phyloP scores from a whole-genome alignment of 2,113 vertebrate species.

The Semnopithecus entellus region DNA sequence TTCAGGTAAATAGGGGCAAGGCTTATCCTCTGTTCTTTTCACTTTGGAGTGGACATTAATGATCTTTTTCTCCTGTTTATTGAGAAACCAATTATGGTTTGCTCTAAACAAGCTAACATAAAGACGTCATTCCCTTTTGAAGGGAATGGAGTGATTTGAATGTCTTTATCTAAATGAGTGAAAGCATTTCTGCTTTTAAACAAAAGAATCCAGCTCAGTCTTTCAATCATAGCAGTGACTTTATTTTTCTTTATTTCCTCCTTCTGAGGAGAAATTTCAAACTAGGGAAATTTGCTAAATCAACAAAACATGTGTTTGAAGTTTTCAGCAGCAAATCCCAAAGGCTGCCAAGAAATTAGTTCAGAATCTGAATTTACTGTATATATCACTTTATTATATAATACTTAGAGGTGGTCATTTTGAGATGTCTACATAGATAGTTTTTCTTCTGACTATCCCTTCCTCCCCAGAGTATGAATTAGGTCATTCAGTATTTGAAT shows the following conservation, averaged over 20 bases:
- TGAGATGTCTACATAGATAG: background rate
- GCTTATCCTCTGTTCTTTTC: background rate
- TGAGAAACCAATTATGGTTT: background rate
- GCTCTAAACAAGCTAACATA: background rate
- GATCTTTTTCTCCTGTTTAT: background rate
- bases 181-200: background rate
- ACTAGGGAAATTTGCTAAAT: background rate
- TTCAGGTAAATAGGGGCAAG: background rate
- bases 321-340: background rate
- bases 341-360: background rate
- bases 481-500: background rate
- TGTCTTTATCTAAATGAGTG: background rate
- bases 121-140: background rate
- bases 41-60: background rate
- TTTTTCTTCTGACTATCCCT: background rate
- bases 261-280: background rate
- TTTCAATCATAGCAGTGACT: background rate
- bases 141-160: background rate
- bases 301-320: background rate
- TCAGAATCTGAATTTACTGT: background rate
- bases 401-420: background rate
- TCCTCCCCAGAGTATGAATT: background rate
- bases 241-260: background rate
- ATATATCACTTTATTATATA: background rate
- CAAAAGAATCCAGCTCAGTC: background rate